Percentiles rank a stretch among this genome's conserved stretches.
phyloP scores from a whole-genome alignment of 2,797 vertebrate genomes.

The Catamblyrhynchus diadema region DNA sequence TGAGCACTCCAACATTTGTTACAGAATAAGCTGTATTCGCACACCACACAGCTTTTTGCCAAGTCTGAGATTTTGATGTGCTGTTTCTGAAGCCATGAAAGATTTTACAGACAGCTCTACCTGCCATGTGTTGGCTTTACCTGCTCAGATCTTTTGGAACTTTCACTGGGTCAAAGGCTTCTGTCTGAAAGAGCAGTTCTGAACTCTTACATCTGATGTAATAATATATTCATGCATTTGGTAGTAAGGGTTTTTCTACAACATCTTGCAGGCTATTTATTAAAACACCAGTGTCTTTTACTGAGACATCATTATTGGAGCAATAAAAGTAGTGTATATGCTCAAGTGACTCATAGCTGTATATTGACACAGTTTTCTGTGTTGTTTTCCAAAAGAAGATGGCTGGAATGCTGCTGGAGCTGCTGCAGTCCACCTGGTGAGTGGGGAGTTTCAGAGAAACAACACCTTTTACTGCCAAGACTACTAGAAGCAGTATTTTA shows the following conservation, averaged over 20 bases:
- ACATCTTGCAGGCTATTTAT: background rate
- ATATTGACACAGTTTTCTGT: background rate
- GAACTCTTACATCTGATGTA: background rate
- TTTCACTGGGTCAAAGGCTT: background rate
- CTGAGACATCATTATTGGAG: background rate
- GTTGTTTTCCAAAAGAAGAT: background rate
- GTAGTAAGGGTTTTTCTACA: background rate
- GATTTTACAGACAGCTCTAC: background rate
- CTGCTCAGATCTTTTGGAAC: background rate
- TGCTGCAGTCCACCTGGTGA: background rate
- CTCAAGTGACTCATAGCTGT: background rate
- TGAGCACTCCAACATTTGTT: background rate
- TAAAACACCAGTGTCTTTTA: background rate
- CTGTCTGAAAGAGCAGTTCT: background rate
- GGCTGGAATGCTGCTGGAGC: background rate
- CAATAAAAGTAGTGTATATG: background rate
- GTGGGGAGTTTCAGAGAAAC: background rate
- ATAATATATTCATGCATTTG: background rate
- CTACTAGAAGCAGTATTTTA: background rate
- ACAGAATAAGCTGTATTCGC: background rate
- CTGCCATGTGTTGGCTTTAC: rapidly evolving
- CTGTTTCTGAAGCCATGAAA: background rate
- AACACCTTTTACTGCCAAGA: background rate
- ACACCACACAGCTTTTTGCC: background rate
- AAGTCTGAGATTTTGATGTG: background rate